Conservation (phyloP, 2,113 vertebrate species). For the Amphiprion percula region DNA sequence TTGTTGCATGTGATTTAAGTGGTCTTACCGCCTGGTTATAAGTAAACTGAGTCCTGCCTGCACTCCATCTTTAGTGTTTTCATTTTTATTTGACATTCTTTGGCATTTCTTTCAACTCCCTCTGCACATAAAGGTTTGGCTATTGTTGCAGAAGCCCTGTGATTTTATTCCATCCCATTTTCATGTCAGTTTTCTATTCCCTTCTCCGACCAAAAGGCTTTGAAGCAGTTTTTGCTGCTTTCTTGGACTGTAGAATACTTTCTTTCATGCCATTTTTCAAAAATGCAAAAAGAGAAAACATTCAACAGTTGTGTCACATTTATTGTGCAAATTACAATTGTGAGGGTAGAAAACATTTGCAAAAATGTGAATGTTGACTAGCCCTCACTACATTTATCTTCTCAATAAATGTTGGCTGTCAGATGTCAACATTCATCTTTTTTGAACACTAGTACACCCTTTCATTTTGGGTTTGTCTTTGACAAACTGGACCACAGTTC, state of each 20-base stretch:
- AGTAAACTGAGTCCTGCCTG: not conserved
- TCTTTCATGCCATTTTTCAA: not conserved
- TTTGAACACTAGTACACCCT: too few species aligned
- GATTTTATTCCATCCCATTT: slow-evolving; percentile 5
- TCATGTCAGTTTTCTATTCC: slow-evolving; percentile 2
- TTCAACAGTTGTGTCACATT: too few species aligned
- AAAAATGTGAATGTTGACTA: too few species aligned
- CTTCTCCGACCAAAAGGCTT: not conserved
- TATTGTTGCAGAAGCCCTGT: not conserved
- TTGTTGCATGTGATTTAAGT: slow-evolving; percentile 10
- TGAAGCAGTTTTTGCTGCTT: slow-evolving; percentile 6
- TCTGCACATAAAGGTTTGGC: slow-evolving; percentile 11
- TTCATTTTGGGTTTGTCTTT: slow-evolving; percentile 6
- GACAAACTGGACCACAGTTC: not conserved
- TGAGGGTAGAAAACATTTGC: too few species aligned
- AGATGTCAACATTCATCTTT: not conserved
- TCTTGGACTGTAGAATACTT: not conserved
- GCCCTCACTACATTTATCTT: too few species aligned
- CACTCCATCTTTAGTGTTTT: slow-evolving; percentile 18
- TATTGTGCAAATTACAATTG: too few species aligned
- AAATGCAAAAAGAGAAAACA: slow-evolving; percentile 11
- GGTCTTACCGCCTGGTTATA: not conserved
- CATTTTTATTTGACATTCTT: slow-evolving; percentile 21
- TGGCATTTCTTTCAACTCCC: slow-evolving; percentile 14
- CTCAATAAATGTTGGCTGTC: slow-evolving; percentile 2